Evolutionary conservation across 2,113 vertebrate genomes (phyloP).

Genomic region (Macroglossus sobrinus): DNA sequence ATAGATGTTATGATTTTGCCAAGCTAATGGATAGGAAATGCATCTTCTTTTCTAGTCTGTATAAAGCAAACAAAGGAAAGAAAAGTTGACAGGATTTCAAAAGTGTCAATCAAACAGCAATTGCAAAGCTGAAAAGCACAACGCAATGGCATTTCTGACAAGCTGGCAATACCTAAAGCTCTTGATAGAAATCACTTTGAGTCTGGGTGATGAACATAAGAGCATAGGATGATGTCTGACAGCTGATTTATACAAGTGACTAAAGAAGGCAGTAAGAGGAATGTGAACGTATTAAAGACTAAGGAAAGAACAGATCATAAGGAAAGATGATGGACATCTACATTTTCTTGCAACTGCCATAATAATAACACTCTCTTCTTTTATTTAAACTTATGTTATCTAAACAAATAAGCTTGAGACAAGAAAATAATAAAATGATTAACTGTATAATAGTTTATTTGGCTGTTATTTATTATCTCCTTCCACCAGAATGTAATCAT

Average conservation of each 20-base stretch:
- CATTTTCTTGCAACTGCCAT: background rate
- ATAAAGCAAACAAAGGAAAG: constrained; percentile 43
- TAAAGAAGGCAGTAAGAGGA: background rate
- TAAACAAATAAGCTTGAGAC: background rate
- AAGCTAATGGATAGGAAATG: constrained; percentile 18
- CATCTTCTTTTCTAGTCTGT: constrained; percentile 11
- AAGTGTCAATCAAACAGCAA: constrained; percentile 46
- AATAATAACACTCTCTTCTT: fast-evolving
- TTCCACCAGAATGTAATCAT: background rate
- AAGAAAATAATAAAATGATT: background rate
- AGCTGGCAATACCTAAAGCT: background rate
- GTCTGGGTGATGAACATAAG: background rate
- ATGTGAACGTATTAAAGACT: background rate
- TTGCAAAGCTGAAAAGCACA: constrained; percentile 22
- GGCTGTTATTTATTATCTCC: background rate
- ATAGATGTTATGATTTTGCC: background rate
- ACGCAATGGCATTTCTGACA: constrained; percentile 37
- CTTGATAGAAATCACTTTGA: constrained; percentile 46
- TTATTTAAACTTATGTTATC: background rate
- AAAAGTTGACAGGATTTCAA: constrained; percentile 52
- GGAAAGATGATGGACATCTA: background rate
- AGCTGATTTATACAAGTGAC: constrained; percentile 20
- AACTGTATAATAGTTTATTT: background rate
- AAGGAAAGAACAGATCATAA: background rate
- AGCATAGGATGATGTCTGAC: constrained; percentile 32